Evolutionary conservation across 2,888 invertebrate genomes (phyloP).

Genomic region (Hyposoter dolosus): DNA sequence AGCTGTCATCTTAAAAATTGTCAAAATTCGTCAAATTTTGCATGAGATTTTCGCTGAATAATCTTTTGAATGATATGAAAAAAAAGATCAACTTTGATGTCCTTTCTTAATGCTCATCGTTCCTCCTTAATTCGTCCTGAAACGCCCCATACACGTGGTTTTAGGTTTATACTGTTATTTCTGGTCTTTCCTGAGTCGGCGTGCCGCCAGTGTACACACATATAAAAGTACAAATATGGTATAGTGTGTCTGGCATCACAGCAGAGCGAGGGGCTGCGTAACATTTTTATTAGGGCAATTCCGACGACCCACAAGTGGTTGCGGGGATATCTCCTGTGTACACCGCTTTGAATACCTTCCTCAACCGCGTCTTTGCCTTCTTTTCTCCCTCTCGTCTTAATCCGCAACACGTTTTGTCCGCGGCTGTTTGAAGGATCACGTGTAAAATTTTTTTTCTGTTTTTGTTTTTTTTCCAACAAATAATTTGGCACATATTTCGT

Average conservation of each 20-base stretch:
- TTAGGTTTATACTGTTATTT: constrained; percentile 42
- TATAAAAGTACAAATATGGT: constrained; percentile 27
- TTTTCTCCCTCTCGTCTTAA: constrained; percentile 22
- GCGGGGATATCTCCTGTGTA: constrained; percentile 67
- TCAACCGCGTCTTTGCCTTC: constrained; percentile 45
- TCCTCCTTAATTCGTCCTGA: not conserved
- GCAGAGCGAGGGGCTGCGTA: constrained; percentile 72
- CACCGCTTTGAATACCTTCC: constrained; percentile 66
- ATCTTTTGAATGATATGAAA: not conserved
- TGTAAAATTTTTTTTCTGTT: constrained; percentile 38
- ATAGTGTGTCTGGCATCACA: constrained; percentile 30
- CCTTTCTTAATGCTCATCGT: not conserved
- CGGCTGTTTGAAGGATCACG: constrained; percentile 25
- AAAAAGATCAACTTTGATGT: not conserved
- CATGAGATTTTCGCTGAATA: too few species aligned
- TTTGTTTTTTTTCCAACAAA: not conserved
- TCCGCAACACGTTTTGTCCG: constrained; percentile 22
- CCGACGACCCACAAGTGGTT: constrained; percentile 79
- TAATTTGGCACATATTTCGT: not conserved
- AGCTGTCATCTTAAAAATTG: too few species aligned
- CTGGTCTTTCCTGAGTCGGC: constrained; percentile 37
- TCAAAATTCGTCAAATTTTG: too few species aligned
- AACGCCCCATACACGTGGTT: constrained; percentile 18
- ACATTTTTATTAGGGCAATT: constrained; percentile 84
- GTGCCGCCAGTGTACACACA: constrained; percentile 41